These are phyloP conservation scores for Phortica variegata DNA, from an alignment of 1,140 invertebrate genomes.

Conservation along the genomic window DNA sequence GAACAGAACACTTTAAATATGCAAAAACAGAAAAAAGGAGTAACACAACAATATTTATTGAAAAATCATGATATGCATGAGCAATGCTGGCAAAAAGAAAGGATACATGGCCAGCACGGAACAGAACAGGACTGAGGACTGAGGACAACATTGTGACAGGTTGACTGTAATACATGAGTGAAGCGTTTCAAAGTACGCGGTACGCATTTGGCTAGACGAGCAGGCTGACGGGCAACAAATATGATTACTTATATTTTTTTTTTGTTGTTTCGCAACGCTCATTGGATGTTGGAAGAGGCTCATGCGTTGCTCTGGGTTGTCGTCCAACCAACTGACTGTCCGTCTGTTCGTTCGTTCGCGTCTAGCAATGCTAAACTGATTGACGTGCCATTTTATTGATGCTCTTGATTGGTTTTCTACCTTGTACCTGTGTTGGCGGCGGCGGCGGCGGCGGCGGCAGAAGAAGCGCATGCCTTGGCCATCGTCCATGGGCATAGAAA, in stretches of 20 bases:
- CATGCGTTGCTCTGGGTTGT: neutral
- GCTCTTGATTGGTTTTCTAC: constrained; percentile 56
- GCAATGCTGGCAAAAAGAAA: neutral
- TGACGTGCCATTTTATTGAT: constrained; percentile 55
- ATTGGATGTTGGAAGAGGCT: neutral
- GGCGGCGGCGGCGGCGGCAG: constrained; percentile 1
- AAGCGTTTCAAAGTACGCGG: constrained; percentile 17
- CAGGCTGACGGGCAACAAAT: constrained; percentile 39
- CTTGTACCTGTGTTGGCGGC: constrained; percentile 29
- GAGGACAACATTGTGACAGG: constrained; percentile 40
- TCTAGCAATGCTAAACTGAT: constrained; percentile 34
- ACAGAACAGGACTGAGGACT: neutral
- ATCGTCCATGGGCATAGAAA: constrained; percentile 2
- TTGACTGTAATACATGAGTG: constrained; percentile 44
- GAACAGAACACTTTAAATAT: too few species aligned
- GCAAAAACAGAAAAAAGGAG: constrained; percentile 7
- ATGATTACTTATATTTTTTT: constrained; percentile 43
- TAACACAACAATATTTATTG: too few species aligned
- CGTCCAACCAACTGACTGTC: constrained; percentile 1
- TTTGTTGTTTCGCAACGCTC: constrained; percentile 5
- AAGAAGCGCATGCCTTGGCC: constrained; percentile 19
- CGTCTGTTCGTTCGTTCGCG: constrained; percentile 10
- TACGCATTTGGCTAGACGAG: constrained; percentile 26
- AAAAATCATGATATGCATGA: constrained; percentile 51
- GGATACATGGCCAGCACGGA: constrained; percentile 7